Percentiles rank a stretch among this genome's conserved stretches.
phyloP scores from a whole-genome alignment of 2,113 vertebrate species.

The Rynchops niger region DNA sequence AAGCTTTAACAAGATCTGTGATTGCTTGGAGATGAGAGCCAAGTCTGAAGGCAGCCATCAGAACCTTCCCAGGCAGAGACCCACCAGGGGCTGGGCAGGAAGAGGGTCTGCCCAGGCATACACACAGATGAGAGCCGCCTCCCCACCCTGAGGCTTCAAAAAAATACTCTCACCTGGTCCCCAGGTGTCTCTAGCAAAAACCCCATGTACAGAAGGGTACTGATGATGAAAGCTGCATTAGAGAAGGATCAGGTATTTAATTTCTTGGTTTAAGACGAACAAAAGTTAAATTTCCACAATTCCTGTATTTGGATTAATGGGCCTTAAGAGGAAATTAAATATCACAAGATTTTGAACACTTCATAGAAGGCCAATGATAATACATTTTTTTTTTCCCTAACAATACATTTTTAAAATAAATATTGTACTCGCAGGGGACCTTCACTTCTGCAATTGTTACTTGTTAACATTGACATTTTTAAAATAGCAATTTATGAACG shows the following conservation, averaged over 20 bases:
- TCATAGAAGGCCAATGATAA: background rate
- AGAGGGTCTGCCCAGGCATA: background rate
- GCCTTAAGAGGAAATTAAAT: background rate
- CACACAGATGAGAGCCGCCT: background rate
- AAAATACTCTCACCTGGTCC: background rate
- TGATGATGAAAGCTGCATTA: background rate
- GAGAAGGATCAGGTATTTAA: background rate
- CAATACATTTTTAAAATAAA: background rate
- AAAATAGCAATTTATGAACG: background rate
- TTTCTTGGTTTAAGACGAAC: background rate
- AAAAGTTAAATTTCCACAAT: background rate
- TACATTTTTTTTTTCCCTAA: background rate
- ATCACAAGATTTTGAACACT: background rate
- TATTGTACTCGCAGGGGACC: background rate
- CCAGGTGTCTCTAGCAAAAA: background rate
- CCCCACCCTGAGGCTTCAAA: background rate
- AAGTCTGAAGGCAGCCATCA: background rate
- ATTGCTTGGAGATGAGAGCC: background rate
- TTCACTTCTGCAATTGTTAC: background rate
- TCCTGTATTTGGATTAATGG: background rate
- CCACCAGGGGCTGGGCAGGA: background rate
- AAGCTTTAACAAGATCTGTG: background rate
- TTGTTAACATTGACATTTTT: background rate
- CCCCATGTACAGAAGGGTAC: background rate
- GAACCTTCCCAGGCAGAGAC: background rate